Base-by-base conservation (phyloP, 2,888 invertebrate species). In the Asteroscopus sphinx region DNA sequence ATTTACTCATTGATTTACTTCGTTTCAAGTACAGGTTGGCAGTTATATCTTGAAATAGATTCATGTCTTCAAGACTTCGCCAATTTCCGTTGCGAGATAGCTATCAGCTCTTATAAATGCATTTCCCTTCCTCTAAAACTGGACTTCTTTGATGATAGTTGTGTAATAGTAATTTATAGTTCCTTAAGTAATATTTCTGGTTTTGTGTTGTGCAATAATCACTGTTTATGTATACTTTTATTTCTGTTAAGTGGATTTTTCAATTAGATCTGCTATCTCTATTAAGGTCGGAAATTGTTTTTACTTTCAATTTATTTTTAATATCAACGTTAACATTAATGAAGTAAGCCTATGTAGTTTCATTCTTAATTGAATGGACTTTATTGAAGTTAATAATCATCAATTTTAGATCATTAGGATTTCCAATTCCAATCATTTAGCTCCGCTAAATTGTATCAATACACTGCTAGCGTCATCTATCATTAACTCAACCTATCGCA, bases 111-210 rank as follows among this genome's bases (percentile, higher is more conserved):
- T 73, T 79, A 72, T 71, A 68, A 78, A 83, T 72, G 66, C 62
- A 58, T 74, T 76, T 80, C 70, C 77, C 73, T 80, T 82, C 78
- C 80, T 78, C 59, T 67, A 57, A 42, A 74, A 83, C 76, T 71
- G 68, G 75, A 57, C 39, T 47, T 57, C 76, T 76, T 76, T 76
- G 68, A 79, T 74, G 56, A 52, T 57, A 57, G 68, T 81, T 80
- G 68, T 69, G 76, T 75, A 79, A 81, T 74, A 71, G 53, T 68
- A 76, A 77, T 76, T 79, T 75, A 70, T 74, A 59, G 64, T 70
- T 71, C 49, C 68, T 58, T 61, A 33, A 35, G 28, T 41, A 21
- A 37, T 54, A 55, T 62, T 62, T 68, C 55, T 58, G 32, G 68
- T 64, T 46, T 46, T 26, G 28, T 40, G 35, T 46, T 58, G 25